phyloP scores from a whole-genome alignment of 1,140 invertebrate genomes.

The Drosophila gunungcola region DNA sequence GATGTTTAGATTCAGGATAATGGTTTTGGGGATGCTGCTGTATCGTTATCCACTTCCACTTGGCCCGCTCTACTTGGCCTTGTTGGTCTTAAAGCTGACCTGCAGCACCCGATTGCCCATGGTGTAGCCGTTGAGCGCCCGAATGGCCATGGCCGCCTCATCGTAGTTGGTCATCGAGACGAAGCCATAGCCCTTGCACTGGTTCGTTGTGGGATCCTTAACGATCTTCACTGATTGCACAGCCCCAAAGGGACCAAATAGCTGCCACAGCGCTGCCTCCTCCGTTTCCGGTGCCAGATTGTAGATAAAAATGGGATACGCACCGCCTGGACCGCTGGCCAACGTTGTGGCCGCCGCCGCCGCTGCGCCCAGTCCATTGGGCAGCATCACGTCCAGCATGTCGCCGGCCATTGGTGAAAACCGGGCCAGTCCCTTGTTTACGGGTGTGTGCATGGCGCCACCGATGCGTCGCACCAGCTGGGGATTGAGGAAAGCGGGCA shows the following conservation, averaged over 20 bases:
- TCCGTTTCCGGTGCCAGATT: conserved; percentile 99
- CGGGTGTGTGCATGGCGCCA: conserved; percentile 92
- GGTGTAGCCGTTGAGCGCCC: conserved; percentile 98
- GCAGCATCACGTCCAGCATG: conserved; percentile 91
- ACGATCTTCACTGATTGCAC: conserved; percentile 99
- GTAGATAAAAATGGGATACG: conserved; percentile 99
- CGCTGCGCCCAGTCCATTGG: conserved; percentile 90
- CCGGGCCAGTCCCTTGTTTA: conserved; percentile 94
- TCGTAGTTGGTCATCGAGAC: conserved; percentile 99
- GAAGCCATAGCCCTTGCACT: conserved; percentile 99
- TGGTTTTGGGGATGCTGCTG: not conserved
- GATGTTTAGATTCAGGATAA: conserved; percentile 9
- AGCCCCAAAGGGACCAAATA: conserved; percentile 99
- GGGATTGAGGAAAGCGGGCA: conserved; percentile 86
- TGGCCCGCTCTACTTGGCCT: conserved; percentile 87
- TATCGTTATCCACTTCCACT: not conserved
- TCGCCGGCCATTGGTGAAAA: conserved; percentile 94
- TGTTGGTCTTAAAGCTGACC: conserved; percentile 99
- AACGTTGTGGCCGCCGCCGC: conserved; percentile 89
- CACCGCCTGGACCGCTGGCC: conserved; percentile 86
- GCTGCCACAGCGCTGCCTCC: conserved; percentile 98
- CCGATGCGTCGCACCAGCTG: conserved; percentile 86
- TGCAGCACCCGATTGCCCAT: conserved; percentile 98
- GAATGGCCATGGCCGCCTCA: conserved; percentile 98
- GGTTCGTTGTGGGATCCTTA: conserved; percentile 98